phyloP scores from a whole-genome alignment of 1,140 invertebrate species.

The Drosophila arawakana region DNA sequence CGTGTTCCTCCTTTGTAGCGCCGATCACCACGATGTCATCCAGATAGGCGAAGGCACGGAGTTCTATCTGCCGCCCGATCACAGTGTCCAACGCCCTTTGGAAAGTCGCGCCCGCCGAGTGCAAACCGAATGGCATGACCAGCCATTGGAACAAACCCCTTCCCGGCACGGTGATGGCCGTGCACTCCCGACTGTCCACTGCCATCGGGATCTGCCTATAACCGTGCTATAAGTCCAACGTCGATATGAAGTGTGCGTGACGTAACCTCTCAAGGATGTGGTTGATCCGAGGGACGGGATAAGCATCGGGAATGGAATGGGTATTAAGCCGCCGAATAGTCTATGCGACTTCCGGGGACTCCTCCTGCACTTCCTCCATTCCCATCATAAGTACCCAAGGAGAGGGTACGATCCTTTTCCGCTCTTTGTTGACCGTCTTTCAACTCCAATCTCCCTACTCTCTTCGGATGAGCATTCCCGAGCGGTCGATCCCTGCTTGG shows the following conservation, averaged over 20 bases:
- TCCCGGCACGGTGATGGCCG: no score
- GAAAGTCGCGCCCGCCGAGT: not conserved
- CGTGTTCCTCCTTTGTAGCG: not conserved
- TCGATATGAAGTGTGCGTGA: not conserved
- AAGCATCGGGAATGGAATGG: no score
- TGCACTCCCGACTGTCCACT: no score
- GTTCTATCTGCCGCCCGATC: conserved; percentile 1
- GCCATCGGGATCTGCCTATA: conserved; percentile 9
- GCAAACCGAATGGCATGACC: not conserved
- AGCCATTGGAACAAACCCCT: not conserved
- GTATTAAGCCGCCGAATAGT: no score
- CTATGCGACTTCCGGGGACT: no score
- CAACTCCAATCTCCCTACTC: no score
- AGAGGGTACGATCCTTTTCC: no score
- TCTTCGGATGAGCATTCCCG: no score
- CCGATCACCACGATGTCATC: not conserved
- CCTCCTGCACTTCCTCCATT: no score
- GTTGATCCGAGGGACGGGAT: not conserved
- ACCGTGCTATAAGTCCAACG: not conserved
- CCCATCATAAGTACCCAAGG: no score
- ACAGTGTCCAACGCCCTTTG: not conserved
- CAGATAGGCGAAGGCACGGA: not conserved
- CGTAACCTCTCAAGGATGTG: conserved; percentile 5
- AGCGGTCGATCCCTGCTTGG: no score
- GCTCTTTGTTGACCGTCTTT: no score